These are phyloP conservation scores for Litoditis marina DNA, from an alignment of 2,888 invertebrate genomes.

Conservation along the genomic window DNA sequence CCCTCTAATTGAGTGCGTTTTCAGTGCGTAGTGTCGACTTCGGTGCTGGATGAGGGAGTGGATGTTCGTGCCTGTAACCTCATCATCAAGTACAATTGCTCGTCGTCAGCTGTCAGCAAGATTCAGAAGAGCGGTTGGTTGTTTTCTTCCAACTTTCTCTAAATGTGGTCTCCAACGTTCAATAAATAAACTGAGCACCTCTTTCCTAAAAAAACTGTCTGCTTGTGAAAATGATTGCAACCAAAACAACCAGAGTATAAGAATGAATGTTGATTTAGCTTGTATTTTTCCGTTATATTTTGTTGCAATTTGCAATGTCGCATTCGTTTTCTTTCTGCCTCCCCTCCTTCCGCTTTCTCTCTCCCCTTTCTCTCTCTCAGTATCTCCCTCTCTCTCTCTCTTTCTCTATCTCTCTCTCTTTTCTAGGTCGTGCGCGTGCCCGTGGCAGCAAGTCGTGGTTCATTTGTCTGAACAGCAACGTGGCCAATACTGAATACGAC, in stretches of 20 bases:
- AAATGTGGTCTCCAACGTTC: too few relatives aligned
- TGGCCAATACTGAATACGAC: constrained; percentile 40
- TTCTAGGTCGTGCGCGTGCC: constrained; percentile 53
- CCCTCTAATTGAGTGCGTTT: not conserved
- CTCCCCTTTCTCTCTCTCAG: too few relatives aligned
- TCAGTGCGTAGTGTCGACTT: constrained; percentile 52
- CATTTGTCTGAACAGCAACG: constrained; percentile 37
- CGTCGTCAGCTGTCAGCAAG: constrained; percentile 46
- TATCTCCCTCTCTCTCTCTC: too few relatives aligned
- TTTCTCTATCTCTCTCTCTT: too few relatives aligned
- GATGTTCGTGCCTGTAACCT: constrained; percentile 58
- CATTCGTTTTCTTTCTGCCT: too few relatives aligned
- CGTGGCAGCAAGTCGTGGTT: constrained; percentile 46
- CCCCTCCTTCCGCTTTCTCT: too few relatives aligned
- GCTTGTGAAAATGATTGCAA: too few relatives aligned
- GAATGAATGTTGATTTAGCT: too few relatives aligned
- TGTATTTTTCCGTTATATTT: not conserved
- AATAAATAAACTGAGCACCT: too few relatives aligned
- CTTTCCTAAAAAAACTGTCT: too few relatives aligned
- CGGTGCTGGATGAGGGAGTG: constrained; percentile 59
- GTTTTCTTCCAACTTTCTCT: not conserved
- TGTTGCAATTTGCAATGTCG: not conserved
- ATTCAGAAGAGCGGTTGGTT: constrained; percentile 38
- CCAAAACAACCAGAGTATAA: too few relatives aligned
- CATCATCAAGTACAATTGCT: constrained; percentile 59